Evolutionary conservation across 2,888 invertebrate genomes (phyloP).

Genomic region (Pterobdella sp.): DNA sequence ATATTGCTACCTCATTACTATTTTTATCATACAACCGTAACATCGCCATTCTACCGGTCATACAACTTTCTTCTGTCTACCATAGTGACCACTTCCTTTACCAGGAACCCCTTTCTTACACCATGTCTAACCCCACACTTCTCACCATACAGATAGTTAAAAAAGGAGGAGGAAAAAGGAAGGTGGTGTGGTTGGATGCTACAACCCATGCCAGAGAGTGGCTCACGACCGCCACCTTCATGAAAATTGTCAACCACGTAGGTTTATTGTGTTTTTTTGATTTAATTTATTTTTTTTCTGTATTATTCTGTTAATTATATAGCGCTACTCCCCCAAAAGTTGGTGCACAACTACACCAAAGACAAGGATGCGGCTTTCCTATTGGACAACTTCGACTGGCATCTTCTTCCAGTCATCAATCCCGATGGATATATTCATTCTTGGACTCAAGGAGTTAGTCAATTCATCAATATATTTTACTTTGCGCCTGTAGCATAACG

Average conservation of each 20-base stretch:
- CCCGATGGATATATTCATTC: conserved; percentile 21
- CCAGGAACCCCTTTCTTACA: too few relatives aligned
- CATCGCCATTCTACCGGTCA: too few relatives aligned
- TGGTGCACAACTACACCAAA: conserved; percentile 14
- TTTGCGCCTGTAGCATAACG: too few relatives aligned
- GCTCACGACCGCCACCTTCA: conserved; percentile 31
- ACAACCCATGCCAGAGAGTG: conserved; percentile 35
- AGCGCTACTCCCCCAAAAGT: not conserved
- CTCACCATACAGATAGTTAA: too few relatives aligned
- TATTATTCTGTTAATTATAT: not conserved
- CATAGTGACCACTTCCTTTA: too few relatives aligned
- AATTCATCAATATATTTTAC: too few relatives aligned
- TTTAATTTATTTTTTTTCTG: not conserved
- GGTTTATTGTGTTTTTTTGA: not conserved
- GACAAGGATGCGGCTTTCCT: conserved; percentile 7
- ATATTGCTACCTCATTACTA: too few relatives aligned
- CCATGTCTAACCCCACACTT: too few relatives aligned
- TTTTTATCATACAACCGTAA: too few relatives aligned
- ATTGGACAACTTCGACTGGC: conserved; percentile 18
- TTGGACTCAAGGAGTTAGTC: conserved; percentile 4
- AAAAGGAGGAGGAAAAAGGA: not conserved
- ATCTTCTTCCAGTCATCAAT: conserved; percentile 20
- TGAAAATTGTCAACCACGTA: conserved; percentile 33
- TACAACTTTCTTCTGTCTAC: too few relatives aligned
- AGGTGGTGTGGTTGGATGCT: conserved; percentile 30